Base-by-base conservation (phyloP, 2,888 invertebrate species). In the Argynnis bischoffii region DNA sequence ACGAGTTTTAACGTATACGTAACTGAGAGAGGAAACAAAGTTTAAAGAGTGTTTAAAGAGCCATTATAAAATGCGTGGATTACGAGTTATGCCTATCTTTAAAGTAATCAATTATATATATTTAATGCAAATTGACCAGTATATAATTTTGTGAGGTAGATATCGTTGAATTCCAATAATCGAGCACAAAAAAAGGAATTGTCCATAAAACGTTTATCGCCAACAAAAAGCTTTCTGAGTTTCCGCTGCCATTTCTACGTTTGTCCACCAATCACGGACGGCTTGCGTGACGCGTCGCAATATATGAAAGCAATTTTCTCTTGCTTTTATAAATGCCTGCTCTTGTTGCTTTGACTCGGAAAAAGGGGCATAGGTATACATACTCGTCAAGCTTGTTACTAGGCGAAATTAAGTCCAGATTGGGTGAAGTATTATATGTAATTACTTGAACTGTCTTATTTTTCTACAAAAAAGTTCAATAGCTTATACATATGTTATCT, bases 261-360 rank as follows among this genome's bases (percentile, higher is more conserved):
- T 70, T 67, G 69, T 73, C 73, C 69, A 74, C 80, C 77, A 79
- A 79, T 80, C 78, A 76, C 74, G 55, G 71, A 64, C 70, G 51
- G 72, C 67, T 79, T 69, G 82, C 82, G 83, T 84, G 84, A 75
- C 77, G 53, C 69, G 67, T 63, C 61, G 76, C 79, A 79, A 77
- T 79, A 79, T 77, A 77, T 76, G 77, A 78, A 81, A 80, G 78
- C 76, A 78, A 81, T 83, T 81, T 81, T 80, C 79, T 79, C 77
- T 79, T 76, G 78, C 77, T 76, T 75, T 77, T 75, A 74, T 74
- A 67, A 69, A 69, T 67, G 77, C 73, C 67, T 72, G 64, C 71
- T 71, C 69, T 72, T 72, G 60, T 65, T 69, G 64, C 66, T 69
- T 50, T 54, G 66, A 66, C 67, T 72, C 53, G 51, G 65, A 57